Evolutionary conservation across 2,888 invertebrate genomes (phyloP).

Genomic region (Drosophila differens): DNA sequence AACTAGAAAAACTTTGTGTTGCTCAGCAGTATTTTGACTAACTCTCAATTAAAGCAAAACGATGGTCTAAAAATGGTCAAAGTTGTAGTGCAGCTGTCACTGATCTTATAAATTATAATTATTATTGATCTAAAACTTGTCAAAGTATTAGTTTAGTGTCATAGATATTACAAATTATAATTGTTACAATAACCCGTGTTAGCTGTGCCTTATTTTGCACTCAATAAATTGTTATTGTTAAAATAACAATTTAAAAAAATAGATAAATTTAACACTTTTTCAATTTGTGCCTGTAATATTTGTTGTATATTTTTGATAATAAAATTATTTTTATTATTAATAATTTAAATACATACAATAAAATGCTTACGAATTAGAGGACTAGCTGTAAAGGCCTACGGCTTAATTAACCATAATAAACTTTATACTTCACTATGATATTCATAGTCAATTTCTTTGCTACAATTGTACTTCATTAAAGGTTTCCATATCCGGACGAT

Average conservation of each 20-base stretch:
- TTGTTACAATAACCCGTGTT: background rate
- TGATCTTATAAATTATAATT: background rate
- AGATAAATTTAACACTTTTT: background rate
- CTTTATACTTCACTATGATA: too few relatives aligned
- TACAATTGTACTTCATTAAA: background rate
- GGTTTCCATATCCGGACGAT: background rate
- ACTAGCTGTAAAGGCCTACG: too few relatives aligned
- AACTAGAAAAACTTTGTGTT: slow-evolving; percentile 1
- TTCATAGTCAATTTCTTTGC: too few relatives aligned
- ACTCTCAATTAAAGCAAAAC: background rate
- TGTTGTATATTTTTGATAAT: too few relatives aligned
- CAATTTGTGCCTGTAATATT: background rate
- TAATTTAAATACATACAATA: background rate
- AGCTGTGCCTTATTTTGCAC: background rate
- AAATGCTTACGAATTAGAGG: too few relatives aligned
- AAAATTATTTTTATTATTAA: too few relatives aligned
- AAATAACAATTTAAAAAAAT: background rate
- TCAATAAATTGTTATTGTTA: background rate
- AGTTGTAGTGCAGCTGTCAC: background rate
- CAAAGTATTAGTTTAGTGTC: background rate
- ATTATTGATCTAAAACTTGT: background rate
- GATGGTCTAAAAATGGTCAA: background rate
- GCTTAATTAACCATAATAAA: too few relatives aligned
- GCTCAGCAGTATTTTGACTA: slow-evolving; percentile 2
- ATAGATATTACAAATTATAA: background rate